Percentiles rank a stretch among this genome's conserved stretches.
These are phyloP conservation scores for Mustelus asterias DNA, from an alignment of 2,113 vertebrate genomes.

Conservation along the genomic window DNA sequence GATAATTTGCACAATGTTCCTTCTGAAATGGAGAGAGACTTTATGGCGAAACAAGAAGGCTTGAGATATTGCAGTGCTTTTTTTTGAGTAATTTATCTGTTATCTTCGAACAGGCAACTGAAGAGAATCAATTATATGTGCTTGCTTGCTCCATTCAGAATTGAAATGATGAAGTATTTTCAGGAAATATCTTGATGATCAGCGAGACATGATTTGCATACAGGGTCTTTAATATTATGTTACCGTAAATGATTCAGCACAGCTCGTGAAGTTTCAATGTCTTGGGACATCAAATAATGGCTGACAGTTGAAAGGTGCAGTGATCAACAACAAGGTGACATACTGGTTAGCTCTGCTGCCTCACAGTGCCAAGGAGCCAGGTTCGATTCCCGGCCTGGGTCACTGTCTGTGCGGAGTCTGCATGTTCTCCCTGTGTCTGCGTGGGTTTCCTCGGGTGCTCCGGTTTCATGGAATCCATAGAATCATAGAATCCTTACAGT, in stretches of 20 bases:
- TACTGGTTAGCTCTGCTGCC: too few relatives aligned
- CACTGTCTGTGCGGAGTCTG: too few relatives aligned
- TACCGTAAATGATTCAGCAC: neutral
- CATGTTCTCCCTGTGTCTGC: too few relatives aligned
- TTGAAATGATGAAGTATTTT: neutral
- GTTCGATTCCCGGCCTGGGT: too few relatives aligned
- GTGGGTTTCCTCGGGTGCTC: too few relatives aligned
- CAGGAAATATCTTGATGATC: neutral
- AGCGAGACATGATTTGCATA: neutral
- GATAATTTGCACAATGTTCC: neutral
- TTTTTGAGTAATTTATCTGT: neutral
- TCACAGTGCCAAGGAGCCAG: too few relatives aligned
- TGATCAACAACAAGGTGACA: neutral
- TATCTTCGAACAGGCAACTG: neutral
- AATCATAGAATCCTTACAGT: too few relatives aligned
- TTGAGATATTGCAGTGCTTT: neutral
- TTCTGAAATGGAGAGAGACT: neutral
- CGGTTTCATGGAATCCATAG: too few relatives aligned
- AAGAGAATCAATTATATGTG: neutral
- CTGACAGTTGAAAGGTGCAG: neutral
- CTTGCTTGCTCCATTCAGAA: neutral
- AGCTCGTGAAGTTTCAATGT: neutral
- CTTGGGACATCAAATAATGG: neutral
- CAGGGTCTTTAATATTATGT: neutral
- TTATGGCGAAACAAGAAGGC: neutral